Evolutionary conservation across 2,797 vertebrate genomes (phyloP).

Genomic region (Triplophysa yarkandensis): DNA sequence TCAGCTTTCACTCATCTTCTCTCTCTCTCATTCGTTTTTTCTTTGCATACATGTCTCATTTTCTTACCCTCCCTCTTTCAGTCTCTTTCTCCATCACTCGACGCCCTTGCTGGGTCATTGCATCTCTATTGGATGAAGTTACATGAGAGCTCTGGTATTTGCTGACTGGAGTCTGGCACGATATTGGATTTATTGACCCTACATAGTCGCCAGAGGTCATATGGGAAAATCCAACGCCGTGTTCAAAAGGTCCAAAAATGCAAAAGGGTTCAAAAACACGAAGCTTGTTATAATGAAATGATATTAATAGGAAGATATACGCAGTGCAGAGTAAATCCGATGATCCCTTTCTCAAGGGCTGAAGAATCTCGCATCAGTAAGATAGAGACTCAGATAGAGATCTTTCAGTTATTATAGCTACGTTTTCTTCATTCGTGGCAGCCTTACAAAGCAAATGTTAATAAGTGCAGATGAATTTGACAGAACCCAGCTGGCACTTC

Average conservation of each 20-base stretch:
- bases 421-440: constrained; percentile 1
- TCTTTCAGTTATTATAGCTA: background rate
- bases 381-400: background rate
- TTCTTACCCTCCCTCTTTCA: background rate
- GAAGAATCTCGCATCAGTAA: background rate
- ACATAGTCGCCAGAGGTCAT: constrained; percentile 46
- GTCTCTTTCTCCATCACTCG: constrained; percentile 29
- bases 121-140: constrained; percentile 56
- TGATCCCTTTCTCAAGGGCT: constrained; percentile 6
- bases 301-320: background rate
- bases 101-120: constrained; percentile 53
- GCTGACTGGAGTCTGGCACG: constrained; percentile 54
- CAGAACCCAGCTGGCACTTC: background rate
- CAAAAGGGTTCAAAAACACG: background rate
- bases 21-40: background rate
- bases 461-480: constrained; percentile 25
- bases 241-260: background rate
- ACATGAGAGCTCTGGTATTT: constrained; percentile 59
- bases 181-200: constrained; percentile 49
- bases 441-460: constrained; percentile 1
- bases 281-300: background rate
- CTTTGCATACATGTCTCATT: background rate
- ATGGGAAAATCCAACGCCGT: constrained; percentile 34
- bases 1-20: constrained; percentile 4
- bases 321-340: background rate